phyloP scores from a whole-genome alignment of 1,140 invertebrate species.

The Drosophila gunungcola region DNA sequence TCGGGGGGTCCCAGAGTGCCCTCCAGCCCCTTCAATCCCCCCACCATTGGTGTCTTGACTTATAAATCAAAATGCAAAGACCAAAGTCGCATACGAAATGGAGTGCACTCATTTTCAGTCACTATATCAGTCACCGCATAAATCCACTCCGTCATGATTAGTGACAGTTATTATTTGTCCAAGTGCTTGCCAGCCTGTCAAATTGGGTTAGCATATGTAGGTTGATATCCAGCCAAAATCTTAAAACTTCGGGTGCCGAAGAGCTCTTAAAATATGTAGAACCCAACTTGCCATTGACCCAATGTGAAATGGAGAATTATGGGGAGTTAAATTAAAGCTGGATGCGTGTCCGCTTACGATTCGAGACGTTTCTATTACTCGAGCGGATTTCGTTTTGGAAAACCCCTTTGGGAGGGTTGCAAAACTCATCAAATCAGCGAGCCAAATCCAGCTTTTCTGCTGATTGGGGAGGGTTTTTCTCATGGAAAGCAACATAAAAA shows the following conservation, averaged over 20 bases:
- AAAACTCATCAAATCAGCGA: constrained; percentile 62
- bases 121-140: constrained; percentile 35
- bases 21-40: background rate
- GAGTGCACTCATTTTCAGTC: constrained; percentile 39
- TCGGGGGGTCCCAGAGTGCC: background rate
- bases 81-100: constrained; percentile 36
- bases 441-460: constrained; percentile 47
- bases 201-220: constrained; percentile 24
- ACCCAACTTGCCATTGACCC: constrained; percentile 1
- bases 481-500: constrained; percentile 46
- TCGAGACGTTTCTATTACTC: background rate
- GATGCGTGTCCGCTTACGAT: constrained; percentile 13
- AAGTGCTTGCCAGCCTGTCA: constrained; percentile 28
- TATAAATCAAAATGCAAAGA: constrained; percentile 45
- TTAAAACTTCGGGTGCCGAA: background rate
- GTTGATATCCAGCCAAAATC: background rate
- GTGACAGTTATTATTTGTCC: constrained; percentile 53
- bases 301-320: background rate
- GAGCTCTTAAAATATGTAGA: background rate
- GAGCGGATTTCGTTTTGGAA: background rate
- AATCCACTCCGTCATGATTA: constrained; percentile 51
- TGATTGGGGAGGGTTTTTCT: constrained; percentile 38
- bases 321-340: constrained; percentile 10
- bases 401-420: constrained; percentile 27
- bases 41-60: constrained; percentile 1